Evolutionary conservation across 2,113 vertebrate genomes (phyloP).

Genomic region (Lanius ludovicianus): DNA sequence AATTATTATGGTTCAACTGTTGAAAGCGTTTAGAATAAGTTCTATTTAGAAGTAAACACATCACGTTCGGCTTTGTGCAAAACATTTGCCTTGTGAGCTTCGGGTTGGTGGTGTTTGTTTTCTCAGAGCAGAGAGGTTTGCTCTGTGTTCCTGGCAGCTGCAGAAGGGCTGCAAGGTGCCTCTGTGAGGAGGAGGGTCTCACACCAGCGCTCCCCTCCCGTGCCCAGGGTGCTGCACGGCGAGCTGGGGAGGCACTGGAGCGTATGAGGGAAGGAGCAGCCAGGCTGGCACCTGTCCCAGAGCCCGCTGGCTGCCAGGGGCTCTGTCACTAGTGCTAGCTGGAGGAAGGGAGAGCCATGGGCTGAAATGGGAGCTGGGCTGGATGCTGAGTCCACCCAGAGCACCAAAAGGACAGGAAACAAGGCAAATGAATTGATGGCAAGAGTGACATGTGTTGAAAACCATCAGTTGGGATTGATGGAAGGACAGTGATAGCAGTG

Average conservation of each 20-base stretch:
- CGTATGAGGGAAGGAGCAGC: accelerated
- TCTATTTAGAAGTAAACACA: not conserved
- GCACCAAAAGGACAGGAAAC: not conserved
- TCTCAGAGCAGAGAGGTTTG: not conserved
- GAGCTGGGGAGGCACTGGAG: not conserved
- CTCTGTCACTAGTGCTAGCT: not conserved
- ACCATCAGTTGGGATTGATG: not conserved
- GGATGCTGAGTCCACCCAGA: not conserved
- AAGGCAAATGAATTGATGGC: not conserved
- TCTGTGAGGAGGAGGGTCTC: not conserved
- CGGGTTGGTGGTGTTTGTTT: not conserved
- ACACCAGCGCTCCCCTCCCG: not conserved
- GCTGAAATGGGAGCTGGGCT: not conserved
- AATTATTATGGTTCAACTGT: not conserved
- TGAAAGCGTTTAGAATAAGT: not conserved
- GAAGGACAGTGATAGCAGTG: not conserved
- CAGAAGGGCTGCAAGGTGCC: not conserved
- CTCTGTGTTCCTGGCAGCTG: not conserved
- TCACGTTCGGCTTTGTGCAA: not conserved
- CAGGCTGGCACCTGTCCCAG: not conserved
- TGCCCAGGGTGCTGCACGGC: accelerated
- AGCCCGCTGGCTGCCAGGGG: not conserved
- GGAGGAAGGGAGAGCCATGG: not conserved
- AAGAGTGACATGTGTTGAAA: not conserved
- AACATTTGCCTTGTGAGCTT: not conserved